Evolutionary conservation across 1,140 invertebrate genomes (phyloP), one percentile per base, ranked within the genome.

Genomic region (Halictus rubicundus): DNA sequence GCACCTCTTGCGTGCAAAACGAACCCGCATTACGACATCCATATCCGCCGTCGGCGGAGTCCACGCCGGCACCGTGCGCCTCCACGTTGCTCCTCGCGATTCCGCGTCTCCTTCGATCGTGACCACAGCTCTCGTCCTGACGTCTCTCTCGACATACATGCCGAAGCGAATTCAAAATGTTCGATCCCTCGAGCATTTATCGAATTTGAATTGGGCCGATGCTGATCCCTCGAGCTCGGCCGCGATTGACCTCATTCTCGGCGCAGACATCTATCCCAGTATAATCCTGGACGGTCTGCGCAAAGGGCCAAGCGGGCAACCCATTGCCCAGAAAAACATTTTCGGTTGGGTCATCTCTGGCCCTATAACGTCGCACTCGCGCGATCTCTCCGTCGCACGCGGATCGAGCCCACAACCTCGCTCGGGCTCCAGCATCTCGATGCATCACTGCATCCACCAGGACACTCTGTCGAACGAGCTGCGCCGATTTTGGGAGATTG

Each of bases 311-410:
- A 12, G 19, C 19, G 39, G 61, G 16, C 59, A 63, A 25, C 37
- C 60, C 1, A 12, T 52, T 8, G 70, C 70, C 1, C 70, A 73
- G 21, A 63, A 73, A 5, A 63, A 25, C 8, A 52, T n/a, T 5
- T 64, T 73, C 2, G 70, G 70, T 1, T 73, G 70, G 60, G 27
- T 73, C 60, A 23, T 73, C 7, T 63, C 70, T 32, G 60, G 70
- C 12, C 68, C 46, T 54, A 1, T 68, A 1, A 2, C 27, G 1
- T 32, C 27, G 27, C 19, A 8, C 3, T 14, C 9, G 42, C 9
- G 1, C 7, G 2, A 46, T 19, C 21, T 1, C 7, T 2, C 54
- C 7, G 23, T 59, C 3, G 23, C 7, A n/a, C 54, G 42, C 21
- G 27, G 27, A 32, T 32, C 27, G 4, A 1, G 27, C 27, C 27